Base-by-base conservation (phyloP, 1,140 invertebrate genomes). In the Ceratina calcarata region DNA sequence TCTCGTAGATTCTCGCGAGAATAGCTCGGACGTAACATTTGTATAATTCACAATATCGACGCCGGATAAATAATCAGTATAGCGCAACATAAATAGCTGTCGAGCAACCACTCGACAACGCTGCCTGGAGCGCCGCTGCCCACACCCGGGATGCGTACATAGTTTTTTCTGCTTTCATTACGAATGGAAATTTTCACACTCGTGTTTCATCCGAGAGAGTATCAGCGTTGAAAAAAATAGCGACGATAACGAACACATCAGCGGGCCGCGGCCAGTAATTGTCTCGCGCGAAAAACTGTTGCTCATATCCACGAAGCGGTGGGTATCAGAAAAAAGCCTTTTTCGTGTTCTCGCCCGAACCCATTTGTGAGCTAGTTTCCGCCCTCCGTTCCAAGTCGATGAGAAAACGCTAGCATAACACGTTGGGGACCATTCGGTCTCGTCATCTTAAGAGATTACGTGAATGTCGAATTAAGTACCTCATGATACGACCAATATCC, bases 131-230 rank as follows among this genome's bases (percentile, higher is more conserved):
- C 24, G 6, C 7, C 66, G 49, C 16, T 2, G 10, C 13, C n/a
- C 16, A 1, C 16, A 15, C 65, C 13, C 2, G 1, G 27, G 27
- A 32, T 7, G n/a, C 15, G 4, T 20, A 22, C 57, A 73, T 79
- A 86, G 81, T 80, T 87, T 87, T 82, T 81, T 79, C 74, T 76
- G 81, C 81, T 83, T 82, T 84, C 60, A 70, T 86, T 86, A 82
- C 78, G 81, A 83, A 81, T 66, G 77, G 78, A 85, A 83, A 81
- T 82, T 83, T 78, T 80, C 81, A 57, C 69, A 53, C 49, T 72
- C 57, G 75, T 37, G 76, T 64, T 78, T 78, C 53, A 78, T 72
- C 69, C 69, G 27, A 69, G 67, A 6, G 37, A 1, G 49, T 77
- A 70, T 65, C 69, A 49, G 27, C 45, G 58, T 7, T 64, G 76